Evolutionary conservation across 2,888 invertebrate species (phyloP), one percentile per base, ranked within the genome.

Genomic region (Linyphia triangularis): DNA sequence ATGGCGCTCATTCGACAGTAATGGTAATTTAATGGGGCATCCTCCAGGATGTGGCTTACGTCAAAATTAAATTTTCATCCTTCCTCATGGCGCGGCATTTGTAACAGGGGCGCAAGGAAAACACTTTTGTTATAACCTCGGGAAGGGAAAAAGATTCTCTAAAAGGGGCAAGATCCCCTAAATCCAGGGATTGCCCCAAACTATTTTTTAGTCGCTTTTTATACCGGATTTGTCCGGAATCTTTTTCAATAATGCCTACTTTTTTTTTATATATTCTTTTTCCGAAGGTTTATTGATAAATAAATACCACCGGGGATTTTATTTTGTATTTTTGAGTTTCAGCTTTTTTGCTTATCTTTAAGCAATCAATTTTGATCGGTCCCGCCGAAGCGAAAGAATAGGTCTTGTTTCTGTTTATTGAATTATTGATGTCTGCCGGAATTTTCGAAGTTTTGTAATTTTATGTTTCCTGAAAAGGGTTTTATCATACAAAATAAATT

Each of bases 41-140:
- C 84, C 84, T 78, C 72, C 51, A 70, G 75, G 67, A 84, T 89
- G 88, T 78, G 83, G 84, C 83, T 79, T 79, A 84, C 83, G 88
- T 89, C 84, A 82, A 89, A 89, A 89, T 89, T 89, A 89, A 89
- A 89, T 89, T 89, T 89, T 89, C 88, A 89, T 89, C 84, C 83
- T 84, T 89, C 84, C 84, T 89, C 78, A 72, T 84, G 88, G 75
- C 63, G 24, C 63, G 24, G 73, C 73, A 81, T 86, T 86, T 73
- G 86, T 81, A 75, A 79, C 70, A 85, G 78, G 78, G 78, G 61
- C 69, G 61, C 70, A 85, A 69, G 81, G 73, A 75, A 86, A 86
- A 86, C 81, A 86, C 86, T 86, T 86, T 86, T 75, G 81, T 73
- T 75, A 81, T 43, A 86, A 70, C 79, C 85, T 24, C 51, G 9